Evolutionary conservation across 2,113 vertebrate genomes (phyloP).

Genomic region (Rhinolophus ferrumequinum): DNA sequence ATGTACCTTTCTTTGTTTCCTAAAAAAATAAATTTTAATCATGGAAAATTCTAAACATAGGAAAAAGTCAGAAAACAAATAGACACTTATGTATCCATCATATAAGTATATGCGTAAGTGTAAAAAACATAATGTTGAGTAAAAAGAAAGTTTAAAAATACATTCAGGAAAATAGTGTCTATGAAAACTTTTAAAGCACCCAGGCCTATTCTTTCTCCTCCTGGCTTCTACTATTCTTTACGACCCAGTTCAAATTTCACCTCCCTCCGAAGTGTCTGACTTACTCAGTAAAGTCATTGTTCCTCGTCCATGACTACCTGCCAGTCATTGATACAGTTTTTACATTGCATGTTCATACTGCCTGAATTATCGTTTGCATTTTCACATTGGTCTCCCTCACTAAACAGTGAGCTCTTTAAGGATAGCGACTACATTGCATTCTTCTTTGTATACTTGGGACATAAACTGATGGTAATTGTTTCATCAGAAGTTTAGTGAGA

Average conservation of each 20-base stretch:
- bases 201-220: not conserved
- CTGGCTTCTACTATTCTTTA: not conserved
- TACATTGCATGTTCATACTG: not conserved
- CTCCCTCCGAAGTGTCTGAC: rapidly evolving
- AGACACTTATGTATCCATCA: not conserved
- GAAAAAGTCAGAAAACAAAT: not conserved
- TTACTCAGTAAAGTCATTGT: not conserved
- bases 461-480: not conserved
- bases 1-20: not conserved
- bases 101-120: not conserved
- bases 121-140: not conserved
- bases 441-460: not conserved
- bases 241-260: not conserved
- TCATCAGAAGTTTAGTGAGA: not conserved
- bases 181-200: not conserved
- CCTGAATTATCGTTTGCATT: not conserved
- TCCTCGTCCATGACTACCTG: not conserved
- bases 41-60: not conserved
- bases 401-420: not conserved
- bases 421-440: not conserved
- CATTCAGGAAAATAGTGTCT: not conserved
- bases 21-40: not conserved
- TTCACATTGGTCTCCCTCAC: not conserved
- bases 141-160: conserved; percentile 10
- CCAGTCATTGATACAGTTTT: not conserved